These are phyloP conservation scores for Epizoanthus ramosus DNA, from an alignment of 92 coral and sea anemone species.

Conservation along the genomic window DNA sequence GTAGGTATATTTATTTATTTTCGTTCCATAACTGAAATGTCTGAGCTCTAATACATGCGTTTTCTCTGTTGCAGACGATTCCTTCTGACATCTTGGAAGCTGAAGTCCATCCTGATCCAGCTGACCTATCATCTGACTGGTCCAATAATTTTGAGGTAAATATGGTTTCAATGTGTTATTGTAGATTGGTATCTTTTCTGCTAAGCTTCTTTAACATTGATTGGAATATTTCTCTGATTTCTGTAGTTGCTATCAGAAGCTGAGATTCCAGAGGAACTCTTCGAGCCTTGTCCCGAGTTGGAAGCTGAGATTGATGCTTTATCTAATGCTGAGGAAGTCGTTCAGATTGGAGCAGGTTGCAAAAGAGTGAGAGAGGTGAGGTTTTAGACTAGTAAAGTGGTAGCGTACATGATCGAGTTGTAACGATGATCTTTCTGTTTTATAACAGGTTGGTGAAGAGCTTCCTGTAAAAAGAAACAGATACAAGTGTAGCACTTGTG, in stretches of 20 bases:
- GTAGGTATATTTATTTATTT: neutral
- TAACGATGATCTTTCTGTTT: no score
- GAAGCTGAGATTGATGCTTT: neutral
- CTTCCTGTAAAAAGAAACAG: no score
- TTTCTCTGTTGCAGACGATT: neutral
- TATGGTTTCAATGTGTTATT: no score
- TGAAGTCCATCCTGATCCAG: neutral
- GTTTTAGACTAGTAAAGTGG: no score
- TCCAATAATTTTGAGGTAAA: neutral
- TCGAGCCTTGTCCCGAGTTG: neutral
- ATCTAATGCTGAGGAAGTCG: neutral
- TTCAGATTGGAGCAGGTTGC: neutral
- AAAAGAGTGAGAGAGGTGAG: neutral
- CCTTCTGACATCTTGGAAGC: neutral
- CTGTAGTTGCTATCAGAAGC: no score
- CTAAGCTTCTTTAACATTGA: no score
- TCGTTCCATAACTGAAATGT: neutral
- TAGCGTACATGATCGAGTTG: no score
- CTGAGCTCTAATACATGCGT: no score
- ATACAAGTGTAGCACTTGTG: no score
- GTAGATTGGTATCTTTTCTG: no score
- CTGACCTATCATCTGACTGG: neutral
- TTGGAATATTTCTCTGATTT: no score
- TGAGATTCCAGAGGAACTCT: conserved; percentile 1
- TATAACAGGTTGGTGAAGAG: no score